Base-by-base conservation (phyloP, 2,113 vertebrate genomes). In the Nycticryphes semicollaris region DNA sequence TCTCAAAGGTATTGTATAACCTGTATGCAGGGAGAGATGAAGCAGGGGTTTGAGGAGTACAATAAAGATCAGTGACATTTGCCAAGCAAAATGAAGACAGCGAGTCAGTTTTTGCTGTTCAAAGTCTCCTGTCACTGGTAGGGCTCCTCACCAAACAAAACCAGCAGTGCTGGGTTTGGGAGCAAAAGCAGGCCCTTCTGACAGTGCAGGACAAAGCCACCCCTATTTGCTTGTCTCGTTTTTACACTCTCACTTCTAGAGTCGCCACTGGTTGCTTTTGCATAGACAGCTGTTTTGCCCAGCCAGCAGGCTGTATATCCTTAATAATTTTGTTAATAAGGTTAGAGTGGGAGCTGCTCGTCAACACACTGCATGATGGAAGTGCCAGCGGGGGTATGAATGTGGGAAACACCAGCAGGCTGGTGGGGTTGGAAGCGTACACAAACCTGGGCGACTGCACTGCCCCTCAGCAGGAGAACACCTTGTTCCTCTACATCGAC, bases 391-490 rank as follows among this genome's bases (percentile, higher is more conserved):
- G 51, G 39, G 31, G 4, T 37, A 12, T 3, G 35, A 37, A 24
- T 0, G 2, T 10, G 14, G 64, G 72, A 19, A 13, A 37, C 7
- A 4, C 23, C 67, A 41, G 39, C 45, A 18, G n/a, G 50, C 27
- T 5, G 0, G 41, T 5, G 35, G 33, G 70, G 47, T 51, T 70
- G 75, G 53, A 14, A 56, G 41, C 1, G 0, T 13, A 31, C 43
- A 27, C 1, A 1, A 53, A 60, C n/a, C 19, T 54, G 60, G 19
- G 33, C 15, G 4, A 1, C 50, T 57, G 64, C 4, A 2, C 30
- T 35, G 17, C 2, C 31, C 22, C 43, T 30, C 22, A 48, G 50
- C 43, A 20, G 17, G 41, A 78, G 53, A 24, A 56, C 0, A 0
- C 62, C 50, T 43, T 18, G 11, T 50, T 56, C 27, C 53, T 7